phyloP scores from a whole-genome alignment of 2,113 vertebrate species.

The Scomber colias region DNA sequence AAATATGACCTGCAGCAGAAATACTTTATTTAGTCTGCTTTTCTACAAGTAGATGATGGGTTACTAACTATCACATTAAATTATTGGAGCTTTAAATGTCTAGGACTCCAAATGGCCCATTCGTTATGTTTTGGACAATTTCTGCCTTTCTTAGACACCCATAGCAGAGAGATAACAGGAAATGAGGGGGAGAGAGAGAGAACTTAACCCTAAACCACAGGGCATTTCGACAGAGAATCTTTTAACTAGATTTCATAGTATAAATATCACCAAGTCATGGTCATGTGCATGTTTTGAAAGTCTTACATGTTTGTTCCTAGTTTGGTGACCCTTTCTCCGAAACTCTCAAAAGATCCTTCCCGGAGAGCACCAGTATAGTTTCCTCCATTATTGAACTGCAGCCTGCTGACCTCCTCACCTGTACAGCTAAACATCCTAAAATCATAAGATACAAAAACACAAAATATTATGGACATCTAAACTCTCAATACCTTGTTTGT shows the following conservation, averaged over 20 bases:
- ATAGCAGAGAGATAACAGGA: too few relatives aligned
- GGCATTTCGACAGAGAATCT: too few relatives aligned
- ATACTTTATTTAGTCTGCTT: not conserved
- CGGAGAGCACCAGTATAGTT: constrained; percentile 88
- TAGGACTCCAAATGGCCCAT: too few relatives aligned
- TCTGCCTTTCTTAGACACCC: too few relatives aligned
- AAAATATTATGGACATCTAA: not conserved
- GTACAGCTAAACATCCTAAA: constrained; percentile 89
- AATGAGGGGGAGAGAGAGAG: too few relatives aligned
- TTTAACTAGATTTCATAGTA: not conserved
- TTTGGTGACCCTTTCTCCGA: constrained; percentile 94
- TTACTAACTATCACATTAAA: too few relatives aligned
- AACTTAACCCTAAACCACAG: too few relatives aligned
- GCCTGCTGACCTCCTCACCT: constrained; percentile 89
- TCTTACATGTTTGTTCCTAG: constrained; percentile 98
- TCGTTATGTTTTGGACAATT: too few relatives aligned
- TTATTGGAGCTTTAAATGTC: too few relatives aligned
- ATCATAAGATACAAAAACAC: constrained; percentile 9
- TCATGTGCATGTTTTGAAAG: not conserved
- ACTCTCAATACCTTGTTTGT: not conserved
- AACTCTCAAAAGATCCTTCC: constrained; percentile 95
- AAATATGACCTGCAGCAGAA: not conserved
- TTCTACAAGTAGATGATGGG: not conserved
- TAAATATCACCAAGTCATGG: not conserved
- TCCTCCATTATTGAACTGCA: constrained; percentile 88